phyloP scores from a whole-genome alignment of 2,797 vertebrate species.

The Dipus sagitta region DNA sequence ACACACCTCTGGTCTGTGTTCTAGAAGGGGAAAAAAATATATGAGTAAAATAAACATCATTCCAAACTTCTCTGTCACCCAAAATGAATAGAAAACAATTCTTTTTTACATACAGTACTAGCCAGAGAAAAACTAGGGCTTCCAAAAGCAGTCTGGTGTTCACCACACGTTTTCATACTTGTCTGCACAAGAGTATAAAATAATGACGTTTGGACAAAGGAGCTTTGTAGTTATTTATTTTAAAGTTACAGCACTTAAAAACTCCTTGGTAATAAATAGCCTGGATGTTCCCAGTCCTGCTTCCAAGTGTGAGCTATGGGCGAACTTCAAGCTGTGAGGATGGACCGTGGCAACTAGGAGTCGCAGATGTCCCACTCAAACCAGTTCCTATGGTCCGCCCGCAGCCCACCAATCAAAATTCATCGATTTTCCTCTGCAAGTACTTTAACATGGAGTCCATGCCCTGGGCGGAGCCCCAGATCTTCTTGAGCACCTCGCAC shows the following conservation, averaged over 20 bases:
- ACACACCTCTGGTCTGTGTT: slow-evolving; percentile 86
- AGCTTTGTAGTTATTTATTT: slow-evolving; percentile 88
- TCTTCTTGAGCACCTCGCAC: slow-evolving; percentile 96
- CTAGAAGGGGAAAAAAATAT: slow-evolving; percentile 59
- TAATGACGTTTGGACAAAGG: slow-evolving; percentile 83
- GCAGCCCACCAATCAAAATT: slow-evolving; percentile 88
- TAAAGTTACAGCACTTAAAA: slow-evolving; percentile 89
- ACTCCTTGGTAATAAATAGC: slow-evolving; percentile 85
- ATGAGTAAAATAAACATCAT: slow-evolving; percentile 84
- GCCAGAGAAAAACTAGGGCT: slow-evolving; percentile 85
- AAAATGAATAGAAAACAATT: slow-evolving; percentile 85
- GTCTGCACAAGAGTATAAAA: slow-evolving; percentile 72
- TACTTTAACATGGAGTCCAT: slow-evolving; percentile 97
- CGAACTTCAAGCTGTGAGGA: slow-evolving; percentile 70
- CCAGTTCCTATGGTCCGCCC: slow-evolving; percentile 82
- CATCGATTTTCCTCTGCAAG: slow-evolving; percentile 94
- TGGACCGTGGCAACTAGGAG: slow-evolving; percentile 69
- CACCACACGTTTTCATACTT: slow-evolving; percentile 81
- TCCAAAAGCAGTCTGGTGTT: slow-evolving; percentile 86
- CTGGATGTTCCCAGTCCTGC: slow-evolving; percentile 75
- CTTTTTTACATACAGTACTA: slow-evolving; percentile 87
- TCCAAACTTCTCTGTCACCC: slow-evolving; percentile 86
- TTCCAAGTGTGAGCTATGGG: slow-evolving; percentile 78
- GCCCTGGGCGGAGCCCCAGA: slow-evolving; percentile 97
- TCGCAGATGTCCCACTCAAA: slow-evolving; percentile 78